Evolutionary conservation across 2,113 vertebrate species (phyloP).

Genomic region (Actenoides lindsayi): DNA sequence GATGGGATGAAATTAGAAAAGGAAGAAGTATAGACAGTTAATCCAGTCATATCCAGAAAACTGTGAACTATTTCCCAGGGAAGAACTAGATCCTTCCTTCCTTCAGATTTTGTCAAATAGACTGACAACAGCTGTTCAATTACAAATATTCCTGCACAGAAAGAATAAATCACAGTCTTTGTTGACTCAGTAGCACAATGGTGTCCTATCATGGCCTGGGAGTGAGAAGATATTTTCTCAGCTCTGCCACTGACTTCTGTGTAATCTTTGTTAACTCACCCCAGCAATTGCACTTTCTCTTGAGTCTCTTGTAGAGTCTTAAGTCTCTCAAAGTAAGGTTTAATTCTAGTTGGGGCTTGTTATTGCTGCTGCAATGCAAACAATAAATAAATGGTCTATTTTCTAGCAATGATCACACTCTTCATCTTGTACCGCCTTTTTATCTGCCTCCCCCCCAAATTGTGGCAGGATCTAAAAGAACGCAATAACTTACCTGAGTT

Average conservation of each 20-base stretch:
- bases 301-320: background rate
- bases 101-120: background rate
- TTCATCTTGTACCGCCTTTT: background rate
- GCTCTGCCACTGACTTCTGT: background rate
- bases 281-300: background rate
- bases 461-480: background rate
- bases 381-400: background rate
- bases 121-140: background rate
- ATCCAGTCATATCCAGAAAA: background rate
- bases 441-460: accelerated
- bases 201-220: background rate
- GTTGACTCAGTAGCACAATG: background rate
- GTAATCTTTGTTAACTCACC: background rate
- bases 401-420: background rate
- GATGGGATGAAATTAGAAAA: conserved; percentile 23
- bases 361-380: background rate
- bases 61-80: background rate
- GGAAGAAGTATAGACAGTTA: background rate
- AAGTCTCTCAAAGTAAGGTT: background rate
- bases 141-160: background rate
- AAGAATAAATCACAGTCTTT: background rate
- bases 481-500: background rate
- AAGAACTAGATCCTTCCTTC: background rate
- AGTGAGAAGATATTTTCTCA: background rate
- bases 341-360: background rate